Evolutionary conservation across 2,113 vertebrate species (phyloP).

Genomic region (Podarcis muralis): DNA sequence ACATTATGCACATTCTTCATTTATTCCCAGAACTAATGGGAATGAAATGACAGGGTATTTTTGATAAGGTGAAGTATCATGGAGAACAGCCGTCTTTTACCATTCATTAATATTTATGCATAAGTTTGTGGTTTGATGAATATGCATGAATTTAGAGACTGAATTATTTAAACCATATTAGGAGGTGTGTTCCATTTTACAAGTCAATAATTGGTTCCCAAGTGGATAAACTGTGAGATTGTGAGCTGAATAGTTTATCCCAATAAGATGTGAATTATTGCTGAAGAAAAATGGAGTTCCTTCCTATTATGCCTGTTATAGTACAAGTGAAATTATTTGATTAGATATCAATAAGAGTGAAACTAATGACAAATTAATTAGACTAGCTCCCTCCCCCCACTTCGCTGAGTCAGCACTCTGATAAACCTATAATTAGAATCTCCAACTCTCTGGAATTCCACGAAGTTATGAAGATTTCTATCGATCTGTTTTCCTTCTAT

Average conservation of each 20-base stretch:
- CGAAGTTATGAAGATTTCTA: background rate
- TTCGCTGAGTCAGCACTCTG: background rate
- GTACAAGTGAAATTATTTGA: constrained; percentile 28
- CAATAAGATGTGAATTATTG: constrained; percentile 39
- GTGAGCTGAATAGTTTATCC: constrained; percentile 19
- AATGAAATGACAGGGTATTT: constrained; percentile 31
- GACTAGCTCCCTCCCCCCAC: background rate
- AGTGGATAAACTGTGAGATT: constrained; percentile 36
- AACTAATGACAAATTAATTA: constrained; percentile 36
- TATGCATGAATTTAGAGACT: constrained; percentile 46
- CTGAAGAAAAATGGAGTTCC: constrained; percentile 35
- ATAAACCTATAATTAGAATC: constrained; percentile 8
- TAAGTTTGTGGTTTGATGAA: constrained; percentile 58
- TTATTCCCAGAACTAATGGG: background rate
- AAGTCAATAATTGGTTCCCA: constrained; percentile 60
- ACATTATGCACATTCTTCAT: constrained; percentile 17
- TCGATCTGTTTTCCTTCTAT: background rate
- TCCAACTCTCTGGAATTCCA: constrained; percentile 9
- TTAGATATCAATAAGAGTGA: constrained; percentile 9
- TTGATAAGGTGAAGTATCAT: constrained; percentile 46
- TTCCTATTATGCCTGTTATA: constrained; percentile 9
- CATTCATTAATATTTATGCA: constrained; percentile 68
- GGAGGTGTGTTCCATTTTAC: constrained; percentile 49
- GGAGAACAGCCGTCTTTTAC: constrained; percentile 29
- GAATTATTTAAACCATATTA: constrained; percentile 68